Percentiles rank a stretch among this genome's conserved stretches.
Conservation (phyloP, 2,797 vertebrate species). For the Oreochromis mossambicus region DNA sequence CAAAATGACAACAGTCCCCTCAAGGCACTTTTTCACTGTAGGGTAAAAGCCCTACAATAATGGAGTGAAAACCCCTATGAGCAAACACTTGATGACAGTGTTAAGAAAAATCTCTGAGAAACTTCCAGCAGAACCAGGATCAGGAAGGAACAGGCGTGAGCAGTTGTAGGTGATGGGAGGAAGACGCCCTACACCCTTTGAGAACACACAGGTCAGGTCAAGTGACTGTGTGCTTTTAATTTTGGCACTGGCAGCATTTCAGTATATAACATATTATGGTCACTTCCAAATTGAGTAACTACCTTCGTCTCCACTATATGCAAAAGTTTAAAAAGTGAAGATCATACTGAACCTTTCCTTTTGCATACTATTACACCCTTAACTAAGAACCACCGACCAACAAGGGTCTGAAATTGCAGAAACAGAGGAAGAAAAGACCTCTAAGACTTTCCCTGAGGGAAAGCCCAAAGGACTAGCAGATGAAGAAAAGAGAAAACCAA, state of each 20-base stretch:
- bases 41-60: background rate
- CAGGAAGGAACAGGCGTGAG: background rate
- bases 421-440: background rate
- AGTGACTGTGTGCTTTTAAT: background rate
- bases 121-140: background rate
- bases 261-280: background rate
- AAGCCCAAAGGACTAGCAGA: background rate
- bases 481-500: background rate
- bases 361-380: background rate
- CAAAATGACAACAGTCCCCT: background rate
- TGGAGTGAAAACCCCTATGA: background rate
- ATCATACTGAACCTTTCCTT: background rate
- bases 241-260: background rate
- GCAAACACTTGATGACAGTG: background rate
- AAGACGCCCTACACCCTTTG: background rate
- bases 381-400: background rate
- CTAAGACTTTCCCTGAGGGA: background rate
- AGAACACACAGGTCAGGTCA: background rate
- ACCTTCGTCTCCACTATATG: background rate
- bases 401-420: background rate
- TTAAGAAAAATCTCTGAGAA: background rate
- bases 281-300: background rate
- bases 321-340: background rate
- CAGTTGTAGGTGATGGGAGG: background rate
- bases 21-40: background rate